Conservation (phyloP, 2,113 vertebrate genomes). For the Stegostoma tigrinum region DNA sequence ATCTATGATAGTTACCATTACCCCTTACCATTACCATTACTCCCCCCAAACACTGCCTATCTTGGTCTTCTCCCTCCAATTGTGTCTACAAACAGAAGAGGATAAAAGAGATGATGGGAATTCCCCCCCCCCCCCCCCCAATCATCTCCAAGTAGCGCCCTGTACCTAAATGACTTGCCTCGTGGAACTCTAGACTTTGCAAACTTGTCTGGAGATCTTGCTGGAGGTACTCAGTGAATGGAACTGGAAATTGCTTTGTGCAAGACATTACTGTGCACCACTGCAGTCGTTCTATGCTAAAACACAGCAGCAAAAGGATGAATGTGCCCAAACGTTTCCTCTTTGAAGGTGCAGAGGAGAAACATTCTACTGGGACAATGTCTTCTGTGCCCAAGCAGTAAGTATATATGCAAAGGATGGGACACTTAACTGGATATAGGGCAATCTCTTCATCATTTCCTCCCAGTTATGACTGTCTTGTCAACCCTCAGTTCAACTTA, state of each 20-base stretch:
- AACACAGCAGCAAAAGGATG: not conserved
- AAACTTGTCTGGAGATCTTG: not conserved
- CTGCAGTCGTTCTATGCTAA: not conserved
- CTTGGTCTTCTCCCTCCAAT: not conserved
- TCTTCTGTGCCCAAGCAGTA: not conserved
- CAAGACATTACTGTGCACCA: not conserved
- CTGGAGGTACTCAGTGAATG: not conserved
- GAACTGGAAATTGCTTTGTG: not conserved
- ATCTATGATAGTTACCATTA: not conserved
- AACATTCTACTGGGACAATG: not conserved
- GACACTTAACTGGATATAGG: not conserved
- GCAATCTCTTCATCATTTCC: not conserved
- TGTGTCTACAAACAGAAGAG: not conserved
- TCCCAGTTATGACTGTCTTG: not conserved
- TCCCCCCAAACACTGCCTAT: not conserved
- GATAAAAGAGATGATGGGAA: not conserved
- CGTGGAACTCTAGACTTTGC: not conserved
- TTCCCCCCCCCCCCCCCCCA: no score
- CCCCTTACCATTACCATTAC: no score
- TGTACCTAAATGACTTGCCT: not conserved
- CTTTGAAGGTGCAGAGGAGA: not conserved
- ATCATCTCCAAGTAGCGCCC: not conserved
- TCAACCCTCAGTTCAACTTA: not conserved
- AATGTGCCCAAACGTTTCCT: not conserved
- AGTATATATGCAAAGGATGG: not conserved